Conservation (phyloP, 30 jellyfish, hydroid and myxozoan genomes). For the Aurelia aurita complex sp. Pacific region DNA sequence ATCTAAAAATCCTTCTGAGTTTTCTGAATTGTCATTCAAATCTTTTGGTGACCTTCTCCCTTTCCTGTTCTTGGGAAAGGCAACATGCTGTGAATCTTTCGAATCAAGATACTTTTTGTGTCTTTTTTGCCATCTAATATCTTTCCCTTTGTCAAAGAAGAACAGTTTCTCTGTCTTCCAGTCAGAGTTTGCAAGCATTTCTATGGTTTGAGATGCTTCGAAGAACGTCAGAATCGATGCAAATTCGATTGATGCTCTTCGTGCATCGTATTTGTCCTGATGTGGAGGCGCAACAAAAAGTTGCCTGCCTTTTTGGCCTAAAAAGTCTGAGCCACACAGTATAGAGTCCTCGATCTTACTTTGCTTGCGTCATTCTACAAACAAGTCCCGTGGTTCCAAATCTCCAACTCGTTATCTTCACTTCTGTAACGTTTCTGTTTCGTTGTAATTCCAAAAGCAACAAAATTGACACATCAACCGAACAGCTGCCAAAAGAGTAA, state of each 20-base stretch:
- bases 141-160: slow-evolving; percentile 52
- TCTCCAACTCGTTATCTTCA: too few relatives aligned
- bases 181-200: slow-evolving; percentile 2
- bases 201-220: neutral
- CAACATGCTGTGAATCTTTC: slow-evolving; percentile 19
- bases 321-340: too few relatives aligned
- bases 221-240: neutral
- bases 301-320: too few relatives aligned
- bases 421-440: too few relatives aligned
- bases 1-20: slow-evolving; percentile 9
- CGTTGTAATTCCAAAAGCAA: too few relatives aligned
- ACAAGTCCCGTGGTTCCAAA: too few relatives aligned
- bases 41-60: neutral
- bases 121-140: slow-evolving; percentile 30
- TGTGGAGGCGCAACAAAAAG: too few relatives aligned
- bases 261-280: too few relatives aligned
- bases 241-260: neutral
- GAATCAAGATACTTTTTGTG: slow-evolving; percentile 50
- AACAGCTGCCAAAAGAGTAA: too few relatives aligned
- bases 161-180: slow-evolving; percentile 60
- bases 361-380: too few relatives aligned
- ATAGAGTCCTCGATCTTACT: too few relatives aligned
- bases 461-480: too few relatives aligned
- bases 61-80: slow-evolving; percentile 8
- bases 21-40: slow-evolving; percentile 12